Base-by-base conservation (phyloP, 2,888 invertebrate genomes). In the Crepidodera aurea region DNA sequence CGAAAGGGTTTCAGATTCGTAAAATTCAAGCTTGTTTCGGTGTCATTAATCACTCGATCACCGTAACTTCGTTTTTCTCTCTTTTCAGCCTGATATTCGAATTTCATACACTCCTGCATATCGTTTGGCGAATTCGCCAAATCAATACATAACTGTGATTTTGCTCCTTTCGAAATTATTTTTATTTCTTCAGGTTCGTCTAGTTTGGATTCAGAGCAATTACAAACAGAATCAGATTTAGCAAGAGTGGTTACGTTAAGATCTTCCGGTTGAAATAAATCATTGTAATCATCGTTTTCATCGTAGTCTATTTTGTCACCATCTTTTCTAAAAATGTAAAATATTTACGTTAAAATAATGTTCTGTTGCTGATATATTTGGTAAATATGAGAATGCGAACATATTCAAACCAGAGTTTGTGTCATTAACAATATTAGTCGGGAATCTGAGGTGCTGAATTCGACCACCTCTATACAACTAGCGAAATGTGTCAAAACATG, bases 1-100 rank as follows among this genome's bases (percentile, higher is more conserved):
- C 84, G 83, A 69, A 82, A 90, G 64, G 87, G 87, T 13, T 80
- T 78, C 40, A 90, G 77, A n/a, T 83, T 75, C 0, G 71, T 70
- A 10, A 80, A 57, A 7, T 65, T 65, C 22, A 68, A 70, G 13
- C 44, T 66, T 1, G 77, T 78, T 1, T 55, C 63, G 48, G 70
- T 72, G 1, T 68, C 32, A 60, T 48, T 13, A 46, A 62, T 56
- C 2, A 27, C n/a, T 19, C 39, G 22, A 13, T 56, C 15, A 8
- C 19, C 25, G 27, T 48, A 34, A 13, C 13, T 27, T 40, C 40
- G 22, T 39, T 53, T 53, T 40, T 15, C 15, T 37, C 34, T 37
- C 12, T 37, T 37, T 13, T 51, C 40, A 2, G 51, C 12, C 50
- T 42, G 12, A 55, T 64, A 72, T 19, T 62, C 46, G 32, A 65